These are phyloP conservation scores for Ophraella communa DNA, from an alignment of 2,888 invertebrate species.

Conservation along the genomic window DNA sequence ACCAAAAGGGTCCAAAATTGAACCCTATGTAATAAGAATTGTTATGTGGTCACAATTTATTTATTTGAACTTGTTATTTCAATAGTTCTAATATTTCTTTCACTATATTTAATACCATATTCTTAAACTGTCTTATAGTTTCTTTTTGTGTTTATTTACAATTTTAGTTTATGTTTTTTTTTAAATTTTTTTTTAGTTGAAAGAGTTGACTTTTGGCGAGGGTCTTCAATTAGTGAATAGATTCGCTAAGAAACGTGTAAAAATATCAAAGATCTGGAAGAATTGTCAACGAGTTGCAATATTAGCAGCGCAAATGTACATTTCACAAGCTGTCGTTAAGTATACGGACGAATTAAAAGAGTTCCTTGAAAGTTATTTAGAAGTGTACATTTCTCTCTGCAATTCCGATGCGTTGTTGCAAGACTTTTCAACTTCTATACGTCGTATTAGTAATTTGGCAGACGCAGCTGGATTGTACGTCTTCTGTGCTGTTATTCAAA, in stretches of 20 bases:
- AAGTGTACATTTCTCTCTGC: slow-evolving; percentile 56
- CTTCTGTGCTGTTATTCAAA: slow-evolving; percentile 64
- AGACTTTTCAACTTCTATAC: slow-evolving; percentile 50
- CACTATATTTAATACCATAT: too few species aligned
- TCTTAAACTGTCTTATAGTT: too few species aligned
- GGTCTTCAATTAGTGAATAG: slow-evolving; percentile 65
- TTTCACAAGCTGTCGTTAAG: slow-evolving; percentile 64
- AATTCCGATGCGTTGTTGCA: slow-evolving; percentile 49
- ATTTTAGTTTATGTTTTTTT: background rate
- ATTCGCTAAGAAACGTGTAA: slow-evolving; percentile 60
- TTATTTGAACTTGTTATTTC: too few species aligned
- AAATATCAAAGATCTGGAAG: slow-evolving; percentile 65
- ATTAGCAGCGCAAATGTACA: slow-evolving; percentile 64
- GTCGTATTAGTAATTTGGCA: slow-evolving; percentile 62
- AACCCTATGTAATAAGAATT: too few species aligned
- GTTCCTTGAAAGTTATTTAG: slow-evolving; percentile 54
- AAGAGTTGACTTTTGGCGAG: slow-evolving; percentile 63
- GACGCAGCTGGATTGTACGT: slow-evolving; percentile 74
- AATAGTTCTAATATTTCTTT: too few species aligned
- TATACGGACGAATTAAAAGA: slow-evolving; percentile 56
- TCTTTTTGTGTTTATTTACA: background rate
- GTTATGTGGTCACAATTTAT: too few species aligned
- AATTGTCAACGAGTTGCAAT: slow-evolving; percentile 64
- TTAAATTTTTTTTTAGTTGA: slow-evolving; percentile 58
- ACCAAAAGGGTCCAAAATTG: too few species aligned